Percentiles rank a stretch among this genome's conserved stretches.
Conservation (phyloP, 2,113 vertebrate genomes). For the Motacilla alba region DNA sequence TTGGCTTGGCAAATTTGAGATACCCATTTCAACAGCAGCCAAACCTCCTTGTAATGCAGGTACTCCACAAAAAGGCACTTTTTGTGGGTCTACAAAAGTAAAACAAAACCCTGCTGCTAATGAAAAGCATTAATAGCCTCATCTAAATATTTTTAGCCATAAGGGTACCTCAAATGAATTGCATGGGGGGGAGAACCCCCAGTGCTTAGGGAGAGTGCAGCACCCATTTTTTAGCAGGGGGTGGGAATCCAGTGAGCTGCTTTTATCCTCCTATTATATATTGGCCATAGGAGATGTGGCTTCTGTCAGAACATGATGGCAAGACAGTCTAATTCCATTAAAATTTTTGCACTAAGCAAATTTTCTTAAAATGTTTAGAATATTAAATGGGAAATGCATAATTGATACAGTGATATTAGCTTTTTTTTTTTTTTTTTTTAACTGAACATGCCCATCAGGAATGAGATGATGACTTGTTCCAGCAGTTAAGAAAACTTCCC, state of each 20-base stretch:
- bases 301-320: conserved; percentile 40
- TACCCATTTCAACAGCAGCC: conserved; percentile 2
- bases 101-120: neutral
- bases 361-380: conserved; percentile 66
- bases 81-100: neutral
- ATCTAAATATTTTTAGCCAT: neutral
- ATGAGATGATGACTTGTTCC: conserved; percentile 59
- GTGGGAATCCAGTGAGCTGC: neutral
- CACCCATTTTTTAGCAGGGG: neutral
- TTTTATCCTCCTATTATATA: neutral
- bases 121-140: neutral
- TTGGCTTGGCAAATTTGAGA: conserved; percentile 35
- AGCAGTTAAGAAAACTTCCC: conserved; percentile 41
- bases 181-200: neutral
- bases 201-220: neutral
- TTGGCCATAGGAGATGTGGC: neutral
- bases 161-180: neutral
- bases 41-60: neutral
- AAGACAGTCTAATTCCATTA: conserved; percentile 47
- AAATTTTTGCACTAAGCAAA: conserved; percentile 50
- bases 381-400: conserved; percentile 64
- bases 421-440: neutral
- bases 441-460: conserved; percentile 51
- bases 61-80: neutral
- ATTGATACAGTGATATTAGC: conserved; percentile 48